Evolutionary conservation across 2,113 vertebrate species (phyloP).

Genomic region (Corythoichthys haematopterus): DNA sequence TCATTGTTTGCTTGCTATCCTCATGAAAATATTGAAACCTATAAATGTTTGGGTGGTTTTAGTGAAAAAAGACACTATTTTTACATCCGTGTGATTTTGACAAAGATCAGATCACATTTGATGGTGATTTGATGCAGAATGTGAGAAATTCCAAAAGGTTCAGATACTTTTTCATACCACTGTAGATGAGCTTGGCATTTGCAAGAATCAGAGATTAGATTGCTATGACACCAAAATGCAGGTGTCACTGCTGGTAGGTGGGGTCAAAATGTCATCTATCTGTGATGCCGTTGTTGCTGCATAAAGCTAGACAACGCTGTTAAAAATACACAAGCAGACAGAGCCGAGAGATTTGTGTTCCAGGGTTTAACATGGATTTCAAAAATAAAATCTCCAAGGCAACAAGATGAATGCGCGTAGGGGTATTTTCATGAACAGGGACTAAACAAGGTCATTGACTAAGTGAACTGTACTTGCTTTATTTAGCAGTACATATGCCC

Average conservation of each 20-base stretch:
- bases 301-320: conserved; percentile 15
- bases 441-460: background rate
- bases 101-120: too few relatives aligned
- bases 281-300: conserved; percentile 2
- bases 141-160: too few relatives aligned
- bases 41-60: too few relatives aligned
- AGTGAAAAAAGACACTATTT: too few relatives aligned
- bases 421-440: background rate
- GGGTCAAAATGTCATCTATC: background rate
- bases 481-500: background rate
- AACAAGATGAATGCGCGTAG: background rate
- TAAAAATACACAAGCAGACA: conserved; percentile 9
- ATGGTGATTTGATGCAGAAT: too few relatives aligned
- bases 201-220: conserved; percentile 7
- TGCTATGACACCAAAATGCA: background rate
- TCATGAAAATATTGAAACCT: too few relatives aligned
- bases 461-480: background rate
- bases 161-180: too few relatives aligned
- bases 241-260: background rate
- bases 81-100: too few relatives aligned
- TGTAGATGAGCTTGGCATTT: conserved; percentile 26
- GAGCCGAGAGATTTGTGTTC: background rate
- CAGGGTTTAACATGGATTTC: background rate
- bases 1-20: too few relatives aligned
- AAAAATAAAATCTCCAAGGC: background rate